phyloP scores from a whole-genome alignment of 1,140 invertebrate genomes.

The Drosophila micromelanica region DNA sequence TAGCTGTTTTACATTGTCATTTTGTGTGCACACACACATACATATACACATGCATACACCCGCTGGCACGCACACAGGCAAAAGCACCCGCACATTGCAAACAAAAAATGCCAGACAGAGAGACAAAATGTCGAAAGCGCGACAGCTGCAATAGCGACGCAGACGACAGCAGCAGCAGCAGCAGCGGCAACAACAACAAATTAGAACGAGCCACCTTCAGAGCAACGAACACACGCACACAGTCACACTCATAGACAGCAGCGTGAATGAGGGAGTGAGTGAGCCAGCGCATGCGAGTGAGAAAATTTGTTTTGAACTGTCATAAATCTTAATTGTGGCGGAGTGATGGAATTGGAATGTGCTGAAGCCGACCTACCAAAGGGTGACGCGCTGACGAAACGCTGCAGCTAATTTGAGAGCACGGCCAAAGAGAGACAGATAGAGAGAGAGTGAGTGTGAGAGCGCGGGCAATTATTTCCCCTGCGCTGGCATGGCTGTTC shows the following conservation, averaged over 20 bases:
- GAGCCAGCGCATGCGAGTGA: slow-evolving; percentile 70
- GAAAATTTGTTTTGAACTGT: slow-evolving; percentile 81
- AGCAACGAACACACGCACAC: slow-evolving; percentile 19
- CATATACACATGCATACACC: slow-evolving; percentile 1
- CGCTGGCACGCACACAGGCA: not conserved
- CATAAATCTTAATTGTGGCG: slow-evolving; percentile 81
- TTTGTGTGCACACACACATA: slow-evolving; percentile 17
- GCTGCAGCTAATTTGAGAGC: slow-evolving; percentile 46
- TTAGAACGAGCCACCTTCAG: slow-evolving; percentile 60
- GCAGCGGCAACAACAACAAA: slow-evolving; percentile 50
- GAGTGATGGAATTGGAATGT: slow-evolving; percentile 76
- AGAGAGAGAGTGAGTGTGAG: slow-evolving; percentile 4
- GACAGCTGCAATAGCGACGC: slow-evolving; percentile 52
- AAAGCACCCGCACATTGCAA: slow-evolving; percentile 40
- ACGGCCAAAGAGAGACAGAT: slow-evolving; percentile 3
- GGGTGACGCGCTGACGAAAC: slow-evolving; percentile 56
- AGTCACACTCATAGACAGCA: slow-evolving; percentile 14
- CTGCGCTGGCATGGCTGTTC: slow-evolving; percentile 49
- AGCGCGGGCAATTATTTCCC: slow-evolving; percentile 38
- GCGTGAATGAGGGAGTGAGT: slow-evolving; percentile 33
- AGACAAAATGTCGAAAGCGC: slow-evolving; percentile 67
- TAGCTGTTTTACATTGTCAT: slow-evolving; percentile 48
- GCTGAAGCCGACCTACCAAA: slow-evolving; percentile 37
- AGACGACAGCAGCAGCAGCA: slow-evolving; percentile 34
- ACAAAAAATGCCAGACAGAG: slow-evolving; percentile 55